Conservation (phyloP, 2,113 vertebrate species). For the Pelvicachromis taeniatus region DNA sequence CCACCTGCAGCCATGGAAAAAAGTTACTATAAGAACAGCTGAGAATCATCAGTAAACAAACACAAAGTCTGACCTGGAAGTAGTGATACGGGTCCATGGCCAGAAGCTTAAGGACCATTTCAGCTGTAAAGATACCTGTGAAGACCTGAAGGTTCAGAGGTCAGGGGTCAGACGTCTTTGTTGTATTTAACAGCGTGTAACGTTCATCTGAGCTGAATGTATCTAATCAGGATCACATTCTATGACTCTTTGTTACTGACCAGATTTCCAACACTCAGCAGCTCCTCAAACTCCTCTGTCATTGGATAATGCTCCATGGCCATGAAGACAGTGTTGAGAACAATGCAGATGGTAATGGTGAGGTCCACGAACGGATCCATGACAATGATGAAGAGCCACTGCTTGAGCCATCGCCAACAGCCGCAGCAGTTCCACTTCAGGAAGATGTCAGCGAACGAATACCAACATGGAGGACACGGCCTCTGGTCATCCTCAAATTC, state of each 20-base stretch:
- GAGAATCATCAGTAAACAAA: background rate
- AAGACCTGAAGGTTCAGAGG: conserved; percentile 79
- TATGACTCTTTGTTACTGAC: conserved; percentile 63
- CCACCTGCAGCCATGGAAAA: conserved; percentile 71
- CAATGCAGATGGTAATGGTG: conserved; percentile 93
- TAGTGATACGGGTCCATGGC: conserved; percentile 93
- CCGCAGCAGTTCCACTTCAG: conserved; percentile 89
- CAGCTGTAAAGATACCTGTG: conserved; percentile 90
- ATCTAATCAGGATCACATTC: background rate
- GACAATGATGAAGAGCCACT: conserved; percentile 76
- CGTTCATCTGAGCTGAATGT: background rate
- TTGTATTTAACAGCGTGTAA: background rate
- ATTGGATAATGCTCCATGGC: conserved; percentile 98
- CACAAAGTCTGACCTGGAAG: conserved; percentile 70
- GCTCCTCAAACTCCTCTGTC: conserved; percentile 77
- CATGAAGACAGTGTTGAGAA: conserved; percentile 96
- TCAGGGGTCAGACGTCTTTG: background rate
- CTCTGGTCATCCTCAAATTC: conserved; percentile 86
- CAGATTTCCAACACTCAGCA: conserved; percentile 84
- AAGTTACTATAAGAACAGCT: background rate
- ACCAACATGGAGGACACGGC: conserved; percentile 87
- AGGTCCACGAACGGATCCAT: conserved; percentile 96
- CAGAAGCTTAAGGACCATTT: conserved; percentile 93
- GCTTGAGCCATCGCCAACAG: conserved; percentile 79
- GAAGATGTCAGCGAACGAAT: conserved; percentile 79